phyloP scores from a whole-genome alignment of 2,888 invertebrate species.

The Colostygia pectinataria region DNA sequence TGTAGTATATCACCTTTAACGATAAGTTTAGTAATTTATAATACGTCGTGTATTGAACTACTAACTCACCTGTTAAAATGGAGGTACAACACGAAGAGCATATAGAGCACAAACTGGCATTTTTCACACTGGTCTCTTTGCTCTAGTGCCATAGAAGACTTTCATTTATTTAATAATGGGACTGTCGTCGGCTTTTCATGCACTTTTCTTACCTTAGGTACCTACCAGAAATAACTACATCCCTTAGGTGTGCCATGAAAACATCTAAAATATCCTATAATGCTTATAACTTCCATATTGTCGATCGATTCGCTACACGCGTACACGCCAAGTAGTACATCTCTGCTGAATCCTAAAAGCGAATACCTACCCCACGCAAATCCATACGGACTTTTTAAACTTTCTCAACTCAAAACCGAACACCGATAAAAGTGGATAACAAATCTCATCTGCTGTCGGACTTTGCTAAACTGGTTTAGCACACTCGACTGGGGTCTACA shows the following conservation, averaged over 20 bases:
- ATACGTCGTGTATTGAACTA: no score
- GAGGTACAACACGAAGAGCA: no score
- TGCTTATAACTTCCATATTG: slow-evolving; percentile 7
- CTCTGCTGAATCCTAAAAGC: slow-evolving; percentile 5
- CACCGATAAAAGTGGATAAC: slow-evolving; percentile 47
- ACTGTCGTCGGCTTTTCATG: no score
- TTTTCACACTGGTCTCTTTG: no score
- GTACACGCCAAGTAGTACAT: not conserved
- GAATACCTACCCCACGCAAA: slow-evolving; percentile 15
- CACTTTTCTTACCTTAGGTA: no score
- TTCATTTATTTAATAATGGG: no score
- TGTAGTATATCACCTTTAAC: slow-evolving; percentile 30
- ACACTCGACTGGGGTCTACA: slow-evolving; percentile 61
- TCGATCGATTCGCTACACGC: not conserved
- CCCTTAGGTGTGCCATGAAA: no score
- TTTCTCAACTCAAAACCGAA: slow-evolving; percentile 23
- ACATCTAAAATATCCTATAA: no score
- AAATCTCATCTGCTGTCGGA: slow-evolving; percentile 51
- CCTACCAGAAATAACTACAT: no score
- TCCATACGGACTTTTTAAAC: slow-evolving; percentile 24
- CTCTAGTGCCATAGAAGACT: no score
- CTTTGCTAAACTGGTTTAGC: slow-evolving; percentile 58
- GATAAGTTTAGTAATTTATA: slow-evolving; percentile 17
- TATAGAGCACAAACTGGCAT: no score
- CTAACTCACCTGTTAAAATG: no score